Percentiles rank a stretch among this genome's conserved stretches.
These are phyloP conservation scores for Sebastes vulpes DNA, from an alignment of 2,797 vertebrate genomes.

Conservation along the genomic window DNA sequence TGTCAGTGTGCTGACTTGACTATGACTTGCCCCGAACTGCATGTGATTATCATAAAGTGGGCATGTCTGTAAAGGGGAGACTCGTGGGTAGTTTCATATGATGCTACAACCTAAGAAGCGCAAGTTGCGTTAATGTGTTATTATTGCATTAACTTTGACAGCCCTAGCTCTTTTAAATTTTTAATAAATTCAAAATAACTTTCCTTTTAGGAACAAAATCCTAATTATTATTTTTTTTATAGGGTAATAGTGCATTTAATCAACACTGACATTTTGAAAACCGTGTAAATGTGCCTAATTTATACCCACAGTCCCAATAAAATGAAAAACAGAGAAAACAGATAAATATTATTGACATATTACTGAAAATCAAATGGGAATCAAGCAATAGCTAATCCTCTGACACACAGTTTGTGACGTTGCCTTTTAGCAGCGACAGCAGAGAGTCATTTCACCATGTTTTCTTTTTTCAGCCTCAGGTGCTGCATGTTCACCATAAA, in stretches of 20 bases:
- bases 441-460: neutral
- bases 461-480: slow-evolving; percentile 1
- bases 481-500: slow-evolving; percentile 13
- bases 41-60: no score
- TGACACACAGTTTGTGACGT: neutral
- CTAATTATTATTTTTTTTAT: neutral
- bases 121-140: no score
- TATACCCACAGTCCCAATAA: neutral
- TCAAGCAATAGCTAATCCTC: neutral
- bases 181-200: neutral
- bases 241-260: neutral
- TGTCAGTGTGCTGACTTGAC: no score
- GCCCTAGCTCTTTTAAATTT: neutral
- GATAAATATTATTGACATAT: neutral
- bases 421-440: neutral
- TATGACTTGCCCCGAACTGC: no score
- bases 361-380: neutral
- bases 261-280: neutral
- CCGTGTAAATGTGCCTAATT: neutral
- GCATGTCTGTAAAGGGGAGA: no score
- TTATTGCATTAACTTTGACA: no score
- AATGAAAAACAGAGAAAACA: neutral
- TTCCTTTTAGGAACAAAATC: neutral
- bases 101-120: no score
- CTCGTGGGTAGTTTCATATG: no score